Conservation (phyloP, 92 coral and sea anemone genomes). For the Diadumene lineata region DNA sequence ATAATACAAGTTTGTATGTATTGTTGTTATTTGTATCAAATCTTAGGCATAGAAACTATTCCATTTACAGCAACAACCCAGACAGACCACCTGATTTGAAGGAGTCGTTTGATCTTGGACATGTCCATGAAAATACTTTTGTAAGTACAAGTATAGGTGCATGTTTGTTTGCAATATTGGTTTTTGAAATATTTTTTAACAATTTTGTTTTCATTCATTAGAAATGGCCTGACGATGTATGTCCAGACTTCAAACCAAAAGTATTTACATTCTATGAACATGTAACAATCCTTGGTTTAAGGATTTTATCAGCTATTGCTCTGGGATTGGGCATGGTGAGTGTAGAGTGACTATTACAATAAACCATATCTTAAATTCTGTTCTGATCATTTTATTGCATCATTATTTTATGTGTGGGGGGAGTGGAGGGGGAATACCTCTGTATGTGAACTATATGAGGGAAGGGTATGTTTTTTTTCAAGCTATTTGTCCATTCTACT, state of each 20-base stretch:
- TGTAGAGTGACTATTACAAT: background rate
- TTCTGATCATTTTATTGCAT: too few relatives aligned
- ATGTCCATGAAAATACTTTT: conserved; percentile 53
- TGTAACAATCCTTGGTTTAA: conserved; percentile 40
- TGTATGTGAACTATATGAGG: too few relatives aligned
- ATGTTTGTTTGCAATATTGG: too few relatives aligned
- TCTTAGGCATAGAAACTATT: background rate
- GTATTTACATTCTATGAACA: conserved; percentile 44
- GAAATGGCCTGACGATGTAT: conserved; percentile 79
- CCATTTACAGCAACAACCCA: conserved; percentile 56
- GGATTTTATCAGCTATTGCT: conserved; percentile 73
- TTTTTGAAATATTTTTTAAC: too few relatives aligned
- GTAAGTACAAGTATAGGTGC: conserved; percentile 39
- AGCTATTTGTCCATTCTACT: too few relatives aligned
- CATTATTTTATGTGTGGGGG: too few relatives aligned
- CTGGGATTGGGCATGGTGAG: conserved; percentile 70
- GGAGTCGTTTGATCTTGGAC: conserved; percentile 83
- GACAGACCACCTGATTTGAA: conserved; percentile 80
- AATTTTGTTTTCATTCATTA: conserved; percentile 14
- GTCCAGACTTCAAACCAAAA: conserved; percentile 62
- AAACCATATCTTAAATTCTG: too few relatives aligned
- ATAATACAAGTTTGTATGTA: too few relatives aligned
- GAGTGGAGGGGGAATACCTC: too few relatives aligned
- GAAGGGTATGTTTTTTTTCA: too few relatives aligned
- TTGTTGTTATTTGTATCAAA: too few relatives aligned